These are phyloP conservation scores for Caenorhabditis becei DNA, from an alignment of 2,888 invertebrate species.

Conservation along the genomic window DNA sequence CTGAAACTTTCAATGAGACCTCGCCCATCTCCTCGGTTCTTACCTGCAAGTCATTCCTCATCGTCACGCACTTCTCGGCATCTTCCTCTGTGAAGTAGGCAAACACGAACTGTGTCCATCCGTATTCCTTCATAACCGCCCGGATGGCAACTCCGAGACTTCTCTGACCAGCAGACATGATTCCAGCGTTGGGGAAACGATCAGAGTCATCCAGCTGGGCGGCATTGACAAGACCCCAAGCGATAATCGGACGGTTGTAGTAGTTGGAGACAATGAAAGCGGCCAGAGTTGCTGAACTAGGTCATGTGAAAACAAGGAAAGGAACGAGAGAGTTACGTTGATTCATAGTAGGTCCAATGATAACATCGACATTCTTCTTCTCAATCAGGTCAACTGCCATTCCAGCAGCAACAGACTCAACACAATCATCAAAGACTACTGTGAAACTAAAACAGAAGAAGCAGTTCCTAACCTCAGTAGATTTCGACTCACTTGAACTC, in stretches of 20 bases:
- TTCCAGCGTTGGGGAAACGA: constrained; percentile 61
- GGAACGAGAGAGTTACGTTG: constrained; percentile 59
- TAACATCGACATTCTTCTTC: constrained; percentile 67
- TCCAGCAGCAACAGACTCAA: constrained; percentile 70
- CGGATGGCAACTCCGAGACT: constrained; percentile 69
- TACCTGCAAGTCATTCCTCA: constrained; percentile 68
- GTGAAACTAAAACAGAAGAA: constrained; percentile 53
- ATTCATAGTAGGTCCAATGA: constrained; percentile 75
- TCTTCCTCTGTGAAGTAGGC: constrained; percentile 69
- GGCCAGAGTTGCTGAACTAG: constrained; percentile 63
- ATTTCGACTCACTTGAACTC: constrained; percentile 59
- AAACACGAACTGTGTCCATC: constrained; percentile 70
- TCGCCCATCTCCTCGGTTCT: neutral
- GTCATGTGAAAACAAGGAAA: neutral
- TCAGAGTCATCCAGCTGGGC: constrained; percentile 52
- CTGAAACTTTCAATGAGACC: constrained; percentile 28
- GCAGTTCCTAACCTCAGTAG: no score
- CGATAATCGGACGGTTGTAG: constrained; percentile 64
- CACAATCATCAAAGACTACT: constrained; percentile 67
- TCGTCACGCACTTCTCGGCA: constrained; percentile 66
- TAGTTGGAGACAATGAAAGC: constrained; percentile 61
- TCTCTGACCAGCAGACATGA: constrained; percentile 58
- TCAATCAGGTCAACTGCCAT: constrained; percentile 60
- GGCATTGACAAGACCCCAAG: constrained; percentile 63
- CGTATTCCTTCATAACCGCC: constrained; percentile 63